These are phyloP conservation scores for Pantherophis vulpinus DNA, from an alignment of 2,797 vertebrate species.

Conservation along the genomic window DNA sequence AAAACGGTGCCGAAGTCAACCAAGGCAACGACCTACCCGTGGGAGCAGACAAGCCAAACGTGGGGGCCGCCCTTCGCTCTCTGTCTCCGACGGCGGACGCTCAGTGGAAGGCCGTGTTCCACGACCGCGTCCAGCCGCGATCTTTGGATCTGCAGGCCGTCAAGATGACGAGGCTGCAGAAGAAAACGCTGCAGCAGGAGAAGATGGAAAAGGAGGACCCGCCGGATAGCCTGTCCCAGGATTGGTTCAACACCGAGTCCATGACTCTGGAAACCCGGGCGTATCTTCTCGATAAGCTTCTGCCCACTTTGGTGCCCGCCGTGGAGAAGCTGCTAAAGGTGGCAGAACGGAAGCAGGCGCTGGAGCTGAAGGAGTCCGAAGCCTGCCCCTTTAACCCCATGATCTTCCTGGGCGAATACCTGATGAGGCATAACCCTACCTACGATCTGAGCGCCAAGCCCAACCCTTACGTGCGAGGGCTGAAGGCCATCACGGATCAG, in stretches of 20 bases:
- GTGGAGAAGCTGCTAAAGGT: constrained; percentile 66
- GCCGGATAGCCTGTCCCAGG: constrained; percentile 60
- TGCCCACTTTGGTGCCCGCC: constrained; percentile 72
- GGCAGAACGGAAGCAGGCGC: constrained; percentile 67
- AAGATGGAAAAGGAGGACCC: constrained; percentile 53
- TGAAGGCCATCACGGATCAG: constrained; percentile 62
- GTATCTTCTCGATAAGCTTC: constrained; percentile 73
- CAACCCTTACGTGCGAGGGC: constrained; percentile 66
- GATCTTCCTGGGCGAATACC: constrained; percentile 79
- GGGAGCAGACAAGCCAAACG: neutral
- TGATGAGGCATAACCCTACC: constrained; percentile 75
- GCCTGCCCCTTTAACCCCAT: constrained; percentile 36
- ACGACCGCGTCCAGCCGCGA: constrained; percentile 65
- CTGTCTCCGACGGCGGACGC: neutral
- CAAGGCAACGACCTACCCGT: neutral
- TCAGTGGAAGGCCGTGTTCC: constrained; percentile 64
- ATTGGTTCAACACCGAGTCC: constrained; percentile 69
- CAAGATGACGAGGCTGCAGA: constrained; percentile 45
- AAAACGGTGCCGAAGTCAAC: neutral
- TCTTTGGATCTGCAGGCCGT: constrained; percentile 65
- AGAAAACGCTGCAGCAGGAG: constrained; percentile 56
- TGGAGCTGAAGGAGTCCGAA: constrained; percentile 25
- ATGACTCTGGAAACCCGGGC: constrained; percentile 57
- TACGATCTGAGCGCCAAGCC: constrained; percentile 37
- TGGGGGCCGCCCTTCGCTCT: neutral